Evolutionary conservation across 1,140 invertebrate genomes (phyloP).

Genomic region (Apis cerana): DNA sequence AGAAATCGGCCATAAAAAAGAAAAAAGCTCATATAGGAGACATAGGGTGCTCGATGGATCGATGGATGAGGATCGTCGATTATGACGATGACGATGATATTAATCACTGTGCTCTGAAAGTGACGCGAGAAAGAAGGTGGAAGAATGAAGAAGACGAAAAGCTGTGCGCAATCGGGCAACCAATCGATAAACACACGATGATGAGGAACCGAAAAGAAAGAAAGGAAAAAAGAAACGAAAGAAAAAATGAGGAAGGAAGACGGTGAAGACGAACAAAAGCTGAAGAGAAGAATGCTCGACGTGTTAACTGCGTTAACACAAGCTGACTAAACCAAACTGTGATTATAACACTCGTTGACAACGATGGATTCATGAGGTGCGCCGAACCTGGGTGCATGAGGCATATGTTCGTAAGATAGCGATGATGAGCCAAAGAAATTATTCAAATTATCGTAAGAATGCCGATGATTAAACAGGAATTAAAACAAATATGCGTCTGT

Average conservation of each 20-base stretch:
- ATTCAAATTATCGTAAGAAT: not conserved
- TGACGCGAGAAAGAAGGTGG: not conserved
- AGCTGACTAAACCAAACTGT: constrained; percentile 7
- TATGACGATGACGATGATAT: not conserved
- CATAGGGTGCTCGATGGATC: not conserved
- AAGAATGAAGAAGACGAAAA: not conserved
- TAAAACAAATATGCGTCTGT: constrained; percentile 4
- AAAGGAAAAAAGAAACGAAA: not conserved
- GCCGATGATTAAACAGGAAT: not conserved
- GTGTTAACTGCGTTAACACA: not conserved
- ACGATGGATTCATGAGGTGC: not conserved
- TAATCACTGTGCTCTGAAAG: not conserved
- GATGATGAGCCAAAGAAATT: not conserved
- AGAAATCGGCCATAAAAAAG: constrained; percentile 33
- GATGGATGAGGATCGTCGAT: not conserved
- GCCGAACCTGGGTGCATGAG: not conserved
- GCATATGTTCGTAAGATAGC: not conserved
- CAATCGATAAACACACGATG: constrained; percentile 12
- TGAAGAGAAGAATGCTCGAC: not conserved
- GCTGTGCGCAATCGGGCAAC: not conserved
- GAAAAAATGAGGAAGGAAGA: not conserved
- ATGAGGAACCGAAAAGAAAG: not conserved
- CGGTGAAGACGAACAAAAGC: not conserved
- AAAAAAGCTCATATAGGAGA: constrained; percentile 1
- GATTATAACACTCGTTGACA: not conserved